Conservation (phyloP, 1,140 invertebrate species). For the Heterodera carotae region DNA sequence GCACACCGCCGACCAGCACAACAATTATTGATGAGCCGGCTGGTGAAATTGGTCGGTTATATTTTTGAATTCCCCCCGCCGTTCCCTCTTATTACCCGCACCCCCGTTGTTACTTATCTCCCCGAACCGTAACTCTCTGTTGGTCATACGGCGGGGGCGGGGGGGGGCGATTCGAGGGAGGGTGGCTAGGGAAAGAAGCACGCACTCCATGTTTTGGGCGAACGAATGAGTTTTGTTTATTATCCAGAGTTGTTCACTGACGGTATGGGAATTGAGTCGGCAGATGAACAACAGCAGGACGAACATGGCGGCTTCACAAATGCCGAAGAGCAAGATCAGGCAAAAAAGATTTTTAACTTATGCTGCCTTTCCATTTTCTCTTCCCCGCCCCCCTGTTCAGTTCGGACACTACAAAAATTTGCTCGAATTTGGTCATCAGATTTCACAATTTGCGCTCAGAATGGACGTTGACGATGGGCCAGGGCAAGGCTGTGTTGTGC, state of each 20-base stretch:
- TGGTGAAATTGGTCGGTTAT: conserved; percentile 19
- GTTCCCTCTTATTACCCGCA: no score
- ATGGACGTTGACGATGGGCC: conserved; percentile 13
- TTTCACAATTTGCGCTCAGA: conserved; percentile 37
- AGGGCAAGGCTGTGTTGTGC: conserved; percentile 11
- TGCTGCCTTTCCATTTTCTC: background rate
- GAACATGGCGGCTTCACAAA: conserved; percentile 29
- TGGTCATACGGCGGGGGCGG: no score
- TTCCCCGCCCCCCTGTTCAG: background rate
- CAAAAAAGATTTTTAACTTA: background rate
- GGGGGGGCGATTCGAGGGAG: no score
- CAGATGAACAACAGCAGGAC: conserved; percentile 25
- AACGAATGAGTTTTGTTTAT: background rate
- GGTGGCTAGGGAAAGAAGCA: no score
- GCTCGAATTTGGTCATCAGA: conserved; percentile 37
- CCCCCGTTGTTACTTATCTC: no score
- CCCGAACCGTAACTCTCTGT: no score
- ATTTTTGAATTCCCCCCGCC: no score
- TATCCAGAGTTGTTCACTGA: background rate
- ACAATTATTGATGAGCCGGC: conserved; percentile 43
- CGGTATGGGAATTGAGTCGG: background rate
- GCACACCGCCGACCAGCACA: conserved; percentile 41
- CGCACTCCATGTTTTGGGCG: no score
- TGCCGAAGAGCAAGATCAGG: conserved; percentile 18
- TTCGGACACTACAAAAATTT: conserved; percentile 22